These are phyloP conservation scores for Rotaria socialis DNA, from an alignment of 2,888 invertebrate genomes.

Conservation along the genomic window DNA sequence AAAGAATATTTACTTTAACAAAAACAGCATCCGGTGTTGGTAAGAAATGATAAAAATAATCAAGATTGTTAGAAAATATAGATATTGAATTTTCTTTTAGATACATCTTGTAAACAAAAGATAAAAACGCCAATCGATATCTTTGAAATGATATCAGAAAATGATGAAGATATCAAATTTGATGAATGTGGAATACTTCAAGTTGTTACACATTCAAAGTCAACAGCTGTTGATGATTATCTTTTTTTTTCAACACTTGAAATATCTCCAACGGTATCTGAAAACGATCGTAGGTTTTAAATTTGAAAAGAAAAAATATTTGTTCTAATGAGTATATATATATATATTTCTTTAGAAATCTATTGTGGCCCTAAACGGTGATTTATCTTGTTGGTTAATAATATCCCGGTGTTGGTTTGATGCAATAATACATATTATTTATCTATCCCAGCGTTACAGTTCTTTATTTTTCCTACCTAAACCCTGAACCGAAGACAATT, in stretches of 20 bases:
- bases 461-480: neutral
- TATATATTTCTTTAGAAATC: neutral
- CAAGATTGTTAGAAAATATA: too few species aligned
- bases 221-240: neutral
- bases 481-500: neutral
- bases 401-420: neutral
- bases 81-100: neutral
- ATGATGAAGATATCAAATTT: constrained; percentile 35
- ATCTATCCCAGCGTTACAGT: neutral
- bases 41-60: neutral
- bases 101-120: neutral
- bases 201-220: neutral
- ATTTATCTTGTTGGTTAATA: constrained; percentile 8
- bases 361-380: neutral
- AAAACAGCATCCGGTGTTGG: constrained; percentile 16
- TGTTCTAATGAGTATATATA: too few species aligned
- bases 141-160: constrained; percentile 31
- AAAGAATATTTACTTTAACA: neutral
- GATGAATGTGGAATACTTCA: constrained; percentile 28
- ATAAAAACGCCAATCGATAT: neutral
- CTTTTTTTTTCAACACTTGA: neutral
- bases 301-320: too few species aligned
- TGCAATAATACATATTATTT: neutral
- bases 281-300: neutral
- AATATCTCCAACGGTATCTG: neutral